Evolutionary conservation across 2,113 vertebrate species (phyloP).

Genomic region (Cynocephalus volans): DNA sequence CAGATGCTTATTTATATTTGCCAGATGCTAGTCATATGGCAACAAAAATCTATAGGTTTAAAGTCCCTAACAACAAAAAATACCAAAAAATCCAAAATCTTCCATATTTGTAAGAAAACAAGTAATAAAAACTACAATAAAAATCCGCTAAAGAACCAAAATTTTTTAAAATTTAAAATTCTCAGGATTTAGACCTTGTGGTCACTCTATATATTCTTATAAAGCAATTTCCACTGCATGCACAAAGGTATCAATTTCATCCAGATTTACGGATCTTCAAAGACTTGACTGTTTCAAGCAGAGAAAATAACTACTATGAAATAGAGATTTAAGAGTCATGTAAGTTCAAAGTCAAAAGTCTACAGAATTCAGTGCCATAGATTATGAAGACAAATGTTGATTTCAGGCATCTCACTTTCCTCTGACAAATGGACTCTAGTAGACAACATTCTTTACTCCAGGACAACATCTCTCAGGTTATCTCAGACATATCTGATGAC

Average conservation of each 20-base stretch:
- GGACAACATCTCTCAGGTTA: background rate
- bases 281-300: constrained; percentile 39
- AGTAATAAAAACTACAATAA: constrained; percentile 5
- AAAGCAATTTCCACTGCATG: background rate
- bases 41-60: background rate
- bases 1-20: background rate
- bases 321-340: constrained; percentile 61
- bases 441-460: background rate
- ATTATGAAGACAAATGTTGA: constrained; percentile 20
- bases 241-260: constrained; percentile 11
- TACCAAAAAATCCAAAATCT: background rate
- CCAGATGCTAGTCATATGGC: background rate
- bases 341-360: constrained; percentile 59
- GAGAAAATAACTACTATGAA: constrained; percentile 48
- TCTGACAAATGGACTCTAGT: background rate
- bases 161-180: background rate
- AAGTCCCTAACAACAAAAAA: background rate
- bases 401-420: background rate
- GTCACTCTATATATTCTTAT: background rate
- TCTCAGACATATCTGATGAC: background rate
- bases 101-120: background rate
- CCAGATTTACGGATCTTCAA: constrained; percentile 23
- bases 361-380: background rate
- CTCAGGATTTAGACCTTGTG: background rate
- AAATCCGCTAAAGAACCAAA: background rate